A percentile compares a stretch with the other conserved stretches of the same genome.
phyloP scores from a whole-genome alignment of 2,888 invertebrate genomes.

The Petrolisthes manimaculis region DNA sequence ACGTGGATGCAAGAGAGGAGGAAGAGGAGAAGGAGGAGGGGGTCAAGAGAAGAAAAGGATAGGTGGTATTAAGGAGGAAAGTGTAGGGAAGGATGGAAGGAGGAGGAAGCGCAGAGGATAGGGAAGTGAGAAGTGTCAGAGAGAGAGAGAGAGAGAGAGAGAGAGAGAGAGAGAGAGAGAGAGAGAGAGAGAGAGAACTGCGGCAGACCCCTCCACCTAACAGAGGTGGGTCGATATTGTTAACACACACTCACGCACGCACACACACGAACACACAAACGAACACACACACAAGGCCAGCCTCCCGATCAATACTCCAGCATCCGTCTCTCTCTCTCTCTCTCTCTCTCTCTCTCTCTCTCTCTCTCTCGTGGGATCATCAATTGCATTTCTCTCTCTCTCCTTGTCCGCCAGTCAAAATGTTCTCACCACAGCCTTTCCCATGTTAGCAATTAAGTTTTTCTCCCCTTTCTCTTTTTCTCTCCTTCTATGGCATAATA shows the following conservation, averaged over 20 bases:
- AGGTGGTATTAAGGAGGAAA: background rate
- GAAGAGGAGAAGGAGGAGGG: background rate
- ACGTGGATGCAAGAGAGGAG: background rate
- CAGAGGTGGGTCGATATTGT: background rate
- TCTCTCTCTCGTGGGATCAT: too few relatives aligned
- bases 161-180: background rate
- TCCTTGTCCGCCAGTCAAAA: too few relatives aligned
- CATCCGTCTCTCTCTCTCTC: background rate
- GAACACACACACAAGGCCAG: background rate
- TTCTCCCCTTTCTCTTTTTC: too few relatives aligned
- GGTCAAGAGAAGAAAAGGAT: background rate
- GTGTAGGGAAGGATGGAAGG: background rate
- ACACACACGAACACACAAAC: background rate
- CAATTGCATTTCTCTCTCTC: too few relatives aligned
- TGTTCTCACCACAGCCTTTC: too few relatives aligned
- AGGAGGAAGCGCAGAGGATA: background rate
- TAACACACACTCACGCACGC: background rate
- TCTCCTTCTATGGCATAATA: too few relatives aligned
- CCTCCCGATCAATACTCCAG: background rate
- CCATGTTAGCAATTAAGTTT: too few relatives aligned
- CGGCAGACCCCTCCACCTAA: background rate
- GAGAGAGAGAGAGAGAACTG: background rate
- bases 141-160: conserved; percentile 5
- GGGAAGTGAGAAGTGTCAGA: background rate
- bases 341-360: too few relatives aligned